phyloP scores from a whole-genome alignment of 2,888 invertebrate species.

The Torymus tubicola region DNA sequence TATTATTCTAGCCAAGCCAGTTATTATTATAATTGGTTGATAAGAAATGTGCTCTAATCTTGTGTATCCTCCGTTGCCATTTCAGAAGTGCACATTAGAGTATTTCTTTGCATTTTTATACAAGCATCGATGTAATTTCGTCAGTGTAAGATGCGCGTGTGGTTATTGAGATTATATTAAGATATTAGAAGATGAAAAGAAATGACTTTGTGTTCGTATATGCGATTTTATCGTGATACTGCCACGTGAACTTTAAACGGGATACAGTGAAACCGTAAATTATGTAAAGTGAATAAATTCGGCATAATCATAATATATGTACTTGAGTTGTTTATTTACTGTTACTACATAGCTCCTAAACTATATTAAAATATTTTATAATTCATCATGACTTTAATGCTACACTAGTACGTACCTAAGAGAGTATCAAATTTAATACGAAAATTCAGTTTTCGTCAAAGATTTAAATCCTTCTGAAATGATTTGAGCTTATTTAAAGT shows the following conservation, averaged over 20 bases:
- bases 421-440: too few species aligned
- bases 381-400: too few species aligned
- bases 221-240: conserved; percentile 49
- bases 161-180: conserved; percentile 17
- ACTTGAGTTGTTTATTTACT: neutral
- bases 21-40: conserved; percentile 28
- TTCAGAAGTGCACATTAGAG: conserved; percentile 20
- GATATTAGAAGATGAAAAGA: conserved; percentile 32
- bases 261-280: conserved; percentile 36
- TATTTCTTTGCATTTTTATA: conserved; percentile 46
- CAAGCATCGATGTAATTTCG: conserved; percentile 38
- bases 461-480: neutral
- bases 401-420: too few species aligned
- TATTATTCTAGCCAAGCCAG: neutral
- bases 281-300: conserved; percentile 52
- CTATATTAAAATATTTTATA: neutral
- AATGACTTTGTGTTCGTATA: conserved; percentile 41
- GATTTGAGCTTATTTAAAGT: neutral
- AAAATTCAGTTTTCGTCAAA: neutral
- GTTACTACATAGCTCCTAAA: neutral
- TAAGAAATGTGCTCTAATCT: conserved; percentile 22
- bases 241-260: conserved; percentile 35
- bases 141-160: conserved; percentile 29
- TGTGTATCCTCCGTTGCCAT: conserved; percentile 12
- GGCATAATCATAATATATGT: conserved; percentile 34